Conservation (phyloP, 2,888 invertebrate species). For the Psococerastis gibbosa region DNA sequence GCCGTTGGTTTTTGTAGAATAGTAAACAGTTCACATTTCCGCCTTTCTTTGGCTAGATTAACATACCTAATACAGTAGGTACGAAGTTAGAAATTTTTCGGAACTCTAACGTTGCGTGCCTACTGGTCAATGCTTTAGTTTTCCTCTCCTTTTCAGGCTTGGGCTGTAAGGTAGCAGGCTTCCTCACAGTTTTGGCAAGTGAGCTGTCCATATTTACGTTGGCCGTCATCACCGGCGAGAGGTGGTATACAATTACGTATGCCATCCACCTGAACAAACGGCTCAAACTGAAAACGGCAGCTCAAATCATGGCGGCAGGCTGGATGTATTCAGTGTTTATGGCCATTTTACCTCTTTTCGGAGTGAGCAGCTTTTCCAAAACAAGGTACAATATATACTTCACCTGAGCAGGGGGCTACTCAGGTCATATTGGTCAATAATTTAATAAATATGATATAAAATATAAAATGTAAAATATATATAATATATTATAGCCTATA, state of each 20-base stretch:
- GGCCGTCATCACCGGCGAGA: conserved; percentile 41
- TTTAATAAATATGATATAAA: no score
- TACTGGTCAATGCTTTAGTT: no score
- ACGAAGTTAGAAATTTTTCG: no score
- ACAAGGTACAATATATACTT: no score
- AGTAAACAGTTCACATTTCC: no score
- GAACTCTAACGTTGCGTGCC: no score
- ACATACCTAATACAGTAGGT: conserved; percentile 6
- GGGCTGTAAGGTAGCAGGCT: conserved; percentile 43
- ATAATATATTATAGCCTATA: no score
- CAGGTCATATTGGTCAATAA: no score
- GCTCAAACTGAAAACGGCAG: conserved; percentile 34
- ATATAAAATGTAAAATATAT: no score
- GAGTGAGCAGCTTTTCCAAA: conserved; percentile 41
- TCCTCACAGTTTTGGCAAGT: conserved; percentile 41
- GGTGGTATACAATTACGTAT: conserved; percentile 38
- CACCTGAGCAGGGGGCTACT: no score
- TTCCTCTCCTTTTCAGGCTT: conserved; percentile 27
- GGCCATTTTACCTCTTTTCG: conserved; percentile 39
- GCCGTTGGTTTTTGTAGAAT: no score
- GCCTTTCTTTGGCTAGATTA: no score
- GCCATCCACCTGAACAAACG: conserved; percentile 41
- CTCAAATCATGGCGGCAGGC: conserved; percentile 36
- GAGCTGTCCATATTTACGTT: conserved; percentile 45
- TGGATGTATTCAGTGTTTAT: conserved; percentile 36